phyloP scores from a whole-genome alignment of 2,888 invertebrate genomes.

The Lacanobia wlatinum region DNA sequence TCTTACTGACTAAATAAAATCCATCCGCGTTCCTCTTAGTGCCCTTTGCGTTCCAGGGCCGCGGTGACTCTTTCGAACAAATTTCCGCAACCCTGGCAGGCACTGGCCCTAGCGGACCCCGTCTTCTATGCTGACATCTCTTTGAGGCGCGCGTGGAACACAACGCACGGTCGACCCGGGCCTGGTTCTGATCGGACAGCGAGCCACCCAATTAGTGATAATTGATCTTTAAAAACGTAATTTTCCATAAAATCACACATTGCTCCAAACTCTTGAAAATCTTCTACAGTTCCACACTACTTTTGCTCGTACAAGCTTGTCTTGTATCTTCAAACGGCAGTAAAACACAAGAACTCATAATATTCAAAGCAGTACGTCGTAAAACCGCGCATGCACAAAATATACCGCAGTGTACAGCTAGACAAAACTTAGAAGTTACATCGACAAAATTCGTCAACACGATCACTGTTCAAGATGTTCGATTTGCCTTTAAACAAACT shows the following conservation, averaged over 20 bases:
- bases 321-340: conserved; percentile 14
- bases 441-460: neutral
- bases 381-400: conserved; percentile 32
- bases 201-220: too few species aligned
- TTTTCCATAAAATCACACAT: neutral
- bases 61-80: too few species aligned
- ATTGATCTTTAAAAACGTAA: neutral
- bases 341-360: conserved; percentile 42
- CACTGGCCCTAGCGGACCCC: too few species aligned
- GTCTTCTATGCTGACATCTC: too few species aligned
- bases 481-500: neutral
- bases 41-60: too few species aligned
- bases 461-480: neutral
- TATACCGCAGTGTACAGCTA: conserved; percentile 17
- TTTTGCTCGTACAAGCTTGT: conserved; percentile 2
- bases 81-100: too few species aligned
- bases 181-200: too few species aligned
- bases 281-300: neutral
- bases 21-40: too few species aligned
- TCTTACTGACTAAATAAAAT: too few species aligned
- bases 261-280: neutral
- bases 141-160: too few species aligned
- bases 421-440: conserved; percentile 4
- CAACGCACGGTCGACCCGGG: too few species aligned
- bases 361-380: conserved; percentile 48